These are phyloP conservation scores for Microcebus tavaratra DNA, from an alignment of 2,113 vertebrate species.

Conservation along the genomic window DNA sequence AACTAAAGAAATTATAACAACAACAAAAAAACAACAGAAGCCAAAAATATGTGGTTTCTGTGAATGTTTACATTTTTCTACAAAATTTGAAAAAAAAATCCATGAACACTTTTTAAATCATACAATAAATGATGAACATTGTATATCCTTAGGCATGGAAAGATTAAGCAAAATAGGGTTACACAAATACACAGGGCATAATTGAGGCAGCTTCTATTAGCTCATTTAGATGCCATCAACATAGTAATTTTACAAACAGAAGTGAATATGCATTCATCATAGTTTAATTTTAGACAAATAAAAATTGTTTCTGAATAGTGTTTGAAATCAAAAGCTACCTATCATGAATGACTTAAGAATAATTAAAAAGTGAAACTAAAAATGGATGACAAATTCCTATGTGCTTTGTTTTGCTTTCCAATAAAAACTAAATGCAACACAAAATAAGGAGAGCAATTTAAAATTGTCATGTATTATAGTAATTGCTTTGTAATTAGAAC, in stretches of 20 bases:
- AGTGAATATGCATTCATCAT: constrained; percentile 4
- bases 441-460: constrained; percentile 59
- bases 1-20: neutral
- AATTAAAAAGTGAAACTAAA: constrained; percentile 60
- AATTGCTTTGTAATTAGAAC: constrained; percentile 72
- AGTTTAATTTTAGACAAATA: constrained; percentile 44
- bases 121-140: constrained; percentile 23
- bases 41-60: constrained; percentile 45
- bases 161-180: constrained; percentile 40
- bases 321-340: constrained; percentile 31
- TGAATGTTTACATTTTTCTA: constrained; percentile 31
- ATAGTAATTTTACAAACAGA: constrained; percentile 25
- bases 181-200: neutral
- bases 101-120: constrained; percentile 30
- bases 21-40: neutral
- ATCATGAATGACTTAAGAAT: neutral
- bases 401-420: constrained; percentile 58
- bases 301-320: constrained; percentile 32
- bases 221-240: constrained; percentile 4
- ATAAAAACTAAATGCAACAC: constrained; percentile 50
- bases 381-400: constrained; percentile 28
- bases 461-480: constrained; percentile 61
- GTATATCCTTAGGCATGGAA: neutral
- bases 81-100: constrained; percentile 42
- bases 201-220: neutral